Percentiles rank a stretch among this genome's conserved stretches.
Evolutionary conservation across 2,797 vertebrate genomes (phyloP).

Genomic region (Champsocephalus esox): DNA sequence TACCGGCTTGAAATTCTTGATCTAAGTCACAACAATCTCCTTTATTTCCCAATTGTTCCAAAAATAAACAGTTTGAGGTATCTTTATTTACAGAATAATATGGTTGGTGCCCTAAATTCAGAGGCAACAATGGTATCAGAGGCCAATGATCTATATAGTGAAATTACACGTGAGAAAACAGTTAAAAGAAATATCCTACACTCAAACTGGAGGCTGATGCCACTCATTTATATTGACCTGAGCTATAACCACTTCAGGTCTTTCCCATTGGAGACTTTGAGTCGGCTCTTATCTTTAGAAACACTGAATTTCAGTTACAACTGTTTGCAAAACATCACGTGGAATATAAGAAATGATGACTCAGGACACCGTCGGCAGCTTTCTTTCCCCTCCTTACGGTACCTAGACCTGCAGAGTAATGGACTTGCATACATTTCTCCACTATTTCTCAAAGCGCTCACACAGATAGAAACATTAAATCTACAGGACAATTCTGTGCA

Average conservation of each 20-base stretch:
- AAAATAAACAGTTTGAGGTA: slow-evolving; percentile 73
- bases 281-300: slow-evolving; percentile 77
- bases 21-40: slow-evolving; percentile 85
- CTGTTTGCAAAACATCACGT: slow-evolving; percentile 79
- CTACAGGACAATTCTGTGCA: slow-evolving; percentile 77
- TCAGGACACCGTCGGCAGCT: slow-evolving; percentile 42
- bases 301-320: slow-evolving; percentile 84
- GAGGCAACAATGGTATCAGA: slow-evolving; percentile 66
- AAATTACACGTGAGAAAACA: slow-evolving; percentile 50
- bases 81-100: slow-evolving; percentile 86
- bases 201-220: slow-evolving; percentile 53
- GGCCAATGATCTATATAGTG: slow-evolving; percentile 67
- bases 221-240: slow-evolving; percentile 81
- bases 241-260: slow-evolving; percentile 84
- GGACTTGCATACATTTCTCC: slow-evolving; percentile 68
- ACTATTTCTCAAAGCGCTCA: slow-evolving; percentile 69
- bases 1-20: slow-evolving; percentile 85
- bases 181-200: slow-evolving; percentile 58
- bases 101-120: slow-evolving; percentile 74
- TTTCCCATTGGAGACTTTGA: slow-evolving; percentile 82
- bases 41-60: slow-evolving; percentile 84
- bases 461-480: slow-evolving; percentile 76
- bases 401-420: slow-evolving; percentile 78
- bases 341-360: slow-evolving; percentile 58
- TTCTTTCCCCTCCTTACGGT: slow-evolving; percentile 72